Base-by-base conservation (phyloP, 2,888 invertebrate species). In the Ptychoptera contaminata region DNA sequence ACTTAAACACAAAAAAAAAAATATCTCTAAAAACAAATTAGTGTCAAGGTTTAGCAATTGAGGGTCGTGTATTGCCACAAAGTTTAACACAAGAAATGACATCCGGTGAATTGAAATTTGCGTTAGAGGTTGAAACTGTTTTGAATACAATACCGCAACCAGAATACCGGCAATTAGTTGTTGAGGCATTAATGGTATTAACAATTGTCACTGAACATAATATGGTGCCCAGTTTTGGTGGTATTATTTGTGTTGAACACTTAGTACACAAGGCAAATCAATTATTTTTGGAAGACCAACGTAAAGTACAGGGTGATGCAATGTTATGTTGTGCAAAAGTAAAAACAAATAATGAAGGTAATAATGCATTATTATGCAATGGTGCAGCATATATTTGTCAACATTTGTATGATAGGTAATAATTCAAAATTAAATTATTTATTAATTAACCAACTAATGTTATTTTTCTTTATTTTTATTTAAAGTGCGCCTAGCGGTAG, bases 21-120 rank as follows among this genome's bases (percentile, higher is more conserved):
- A 23, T 5, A 23, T 23, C 3, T 5, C 3, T 5, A 23, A 23
- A 23, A 23, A 23, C 23, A 23, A 23, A 23, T 23, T 58, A 84
- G 84, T 94, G 94, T 58, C 87, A 92, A 71, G 96, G 94, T 2
- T 68, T 97, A 44, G 80, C 85, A 8, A 92, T 98, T 50, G 92
- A 93, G 62, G 91, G 88, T 1, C 82, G 88, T 61, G 73, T 90
- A 23, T 68, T 98, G 16, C 87, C 86, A 44, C 91, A 92, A 58
- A 87, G 85, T 64, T 69, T 97, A 43, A 97, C 96, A 0, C 91
- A 92, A 69, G 97, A 97, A 77, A 98, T 98, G 98, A 98, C 98
- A 1, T 79, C 94, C 0, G 94, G 94, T 37, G 98, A 98, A 68
- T 67, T 97, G 54, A 98, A 98, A 68, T 98, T 98, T 67, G 97